Percentiles rank a stretch among this genome's conserved stretches.
Conservation (phyloP, 2,888 invertebrate species). For the Ditula angustiorana region DNA sequence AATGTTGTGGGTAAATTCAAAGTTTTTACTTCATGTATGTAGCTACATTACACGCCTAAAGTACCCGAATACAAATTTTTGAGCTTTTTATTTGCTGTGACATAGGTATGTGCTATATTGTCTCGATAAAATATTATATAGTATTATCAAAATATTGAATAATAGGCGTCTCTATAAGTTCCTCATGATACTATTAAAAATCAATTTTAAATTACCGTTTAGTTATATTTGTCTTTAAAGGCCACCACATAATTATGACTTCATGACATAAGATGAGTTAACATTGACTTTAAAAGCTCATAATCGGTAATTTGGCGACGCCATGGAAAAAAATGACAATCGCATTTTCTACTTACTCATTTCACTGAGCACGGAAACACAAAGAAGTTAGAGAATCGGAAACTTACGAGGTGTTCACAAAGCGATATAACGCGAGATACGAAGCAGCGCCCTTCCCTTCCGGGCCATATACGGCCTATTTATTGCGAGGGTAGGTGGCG, state of each 20-base stretch:
- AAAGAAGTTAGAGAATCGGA: conserved; percentile 69
- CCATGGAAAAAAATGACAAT: conserved; percentile 27
- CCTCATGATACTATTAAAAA: neutral
- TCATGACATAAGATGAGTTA: neutral
- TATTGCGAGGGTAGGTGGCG: conserved; percentile 70
- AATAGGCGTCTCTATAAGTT: too few species aligned
- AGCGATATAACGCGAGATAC: conserved; percentile 69
- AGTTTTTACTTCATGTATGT: too few species aligned
- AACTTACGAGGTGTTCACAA: conserved; percentile 70
- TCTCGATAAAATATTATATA: too few species aligned
- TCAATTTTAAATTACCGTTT: neutral
- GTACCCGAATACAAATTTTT: too few species aligned
- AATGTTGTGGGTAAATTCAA: too few species aligned
- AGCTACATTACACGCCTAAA: too few species aligned
- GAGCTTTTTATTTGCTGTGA: too few species aligned
- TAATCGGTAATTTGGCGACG: conserved; percentile 2
- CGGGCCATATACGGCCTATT: conserved; percentile 74
- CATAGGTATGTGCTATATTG: too few species aligned
- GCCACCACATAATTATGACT: neutral
- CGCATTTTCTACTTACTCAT: conserved; percentile 50
- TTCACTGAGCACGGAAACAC: conserved; percentile 71
- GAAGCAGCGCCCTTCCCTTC: conserved; percentile 64
- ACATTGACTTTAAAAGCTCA: neutral
- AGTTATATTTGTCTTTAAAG: neutral
- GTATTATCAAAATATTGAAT: too few species aligned